Conservation (phyloP, 2,888 invertebrate genomes). For the Hydroisotoma schaefferi region DNA sequence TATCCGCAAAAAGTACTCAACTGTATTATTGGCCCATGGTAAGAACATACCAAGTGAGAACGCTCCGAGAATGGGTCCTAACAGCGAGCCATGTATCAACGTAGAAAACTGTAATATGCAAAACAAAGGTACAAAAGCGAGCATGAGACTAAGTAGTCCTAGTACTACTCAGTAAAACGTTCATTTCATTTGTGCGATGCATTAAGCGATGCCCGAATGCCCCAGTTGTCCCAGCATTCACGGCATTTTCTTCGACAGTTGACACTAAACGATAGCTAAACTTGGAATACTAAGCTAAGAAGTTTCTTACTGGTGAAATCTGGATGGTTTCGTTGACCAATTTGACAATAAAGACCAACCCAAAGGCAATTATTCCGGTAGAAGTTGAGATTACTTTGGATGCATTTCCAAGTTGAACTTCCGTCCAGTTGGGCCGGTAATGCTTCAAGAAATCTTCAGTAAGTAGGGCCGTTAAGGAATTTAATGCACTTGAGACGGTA, state of each 20-base stretch:
- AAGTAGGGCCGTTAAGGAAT: slow-evolving; percentile 85
- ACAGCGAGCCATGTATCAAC: slow-evolving; percentile 33
- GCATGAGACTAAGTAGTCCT: no score
- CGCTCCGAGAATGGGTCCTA: slow-evolving; percentile 35
- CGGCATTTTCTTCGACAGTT: no score
- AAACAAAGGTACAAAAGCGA: no score
- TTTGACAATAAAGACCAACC: slow-evolving; percentile 80
- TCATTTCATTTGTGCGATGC: no score
- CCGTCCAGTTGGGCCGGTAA: slow-evolving; percentile 15
- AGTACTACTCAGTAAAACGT: no score
- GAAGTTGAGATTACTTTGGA: slow-evolving; percentile 67
- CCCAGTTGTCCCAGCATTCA: no score
- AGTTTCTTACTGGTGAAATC: slow-evolving; percentile 66
- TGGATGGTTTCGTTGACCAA: slow-evolving; percentile 64
- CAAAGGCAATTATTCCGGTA: slow-evolving; percentile 72
- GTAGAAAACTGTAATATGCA: slow-evolving; percentile 35
- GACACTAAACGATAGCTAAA: neutral
- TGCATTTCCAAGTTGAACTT: slow-evolving; percentile 62
- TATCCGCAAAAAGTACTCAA: neutral
- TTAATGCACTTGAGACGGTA: slow-evolving; percentile 88
- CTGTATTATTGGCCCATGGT: slow-evolving; percentile 25
- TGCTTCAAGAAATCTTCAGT: slow-evolving; percentile 74
- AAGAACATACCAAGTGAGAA: slow-evolving; percentile 37
- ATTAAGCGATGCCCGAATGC: no score
- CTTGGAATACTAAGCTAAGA: neutral